Base-by-base conservation (phyloP, 1,140 invertebrate genomes). In the Neodiprion pinetum region DNA sequence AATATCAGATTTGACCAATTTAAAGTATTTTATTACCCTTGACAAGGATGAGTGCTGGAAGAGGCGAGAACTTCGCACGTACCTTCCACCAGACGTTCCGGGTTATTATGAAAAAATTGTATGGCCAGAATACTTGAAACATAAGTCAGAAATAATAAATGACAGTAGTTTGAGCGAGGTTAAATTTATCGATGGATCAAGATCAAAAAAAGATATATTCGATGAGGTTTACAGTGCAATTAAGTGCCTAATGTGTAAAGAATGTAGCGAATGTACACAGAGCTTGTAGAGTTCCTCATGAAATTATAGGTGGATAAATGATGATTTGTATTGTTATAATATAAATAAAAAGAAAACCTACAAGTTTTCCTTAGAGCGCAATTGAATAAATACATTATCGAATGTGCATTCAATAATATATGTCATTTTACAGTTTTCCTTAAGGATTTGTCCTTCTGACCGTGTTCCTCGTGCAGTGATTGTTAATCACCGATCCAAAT, bases 31-130 rank as follows among this genome's bases (percentile, higher is more conserved):
- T 80, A 87, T 95, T 61, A 91, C 92, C 21, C 81, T 96, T 77
- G 90, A 90, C 23, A 92, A 91, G 83, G 92, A 93, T 23, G 90
- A 91, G 77, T 95, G 94, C 79, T 86, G 84, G 78, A 81, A 89
- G 74, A 87, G 94, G 69, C 90, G 94, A 72, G 81, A 83, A 23
- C 81, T 82, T n/a, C 88, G 95, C 8, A 80, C 86, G 12, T 96
- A 96, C 80, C 90, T 94, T 74, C 95, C 94, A 17, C 93, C 95
- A 8, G 95, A 96, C 88, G 90, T 93, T 8, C 91, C 91, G 5
- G 93, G 93, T 1, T 96, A 96, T 88, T 96, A 96, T 84, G 94
- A 96, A 17, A 86, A 87, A 50, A 91, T 92, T 77, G 94, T 94
- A 1, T 96, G 95, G 94, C 94, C 94, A 0, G 91, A 93, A 78